Conservation (phyloP, 1,140 invertebrate genomes). For the Brachionus sp. region DNA sequence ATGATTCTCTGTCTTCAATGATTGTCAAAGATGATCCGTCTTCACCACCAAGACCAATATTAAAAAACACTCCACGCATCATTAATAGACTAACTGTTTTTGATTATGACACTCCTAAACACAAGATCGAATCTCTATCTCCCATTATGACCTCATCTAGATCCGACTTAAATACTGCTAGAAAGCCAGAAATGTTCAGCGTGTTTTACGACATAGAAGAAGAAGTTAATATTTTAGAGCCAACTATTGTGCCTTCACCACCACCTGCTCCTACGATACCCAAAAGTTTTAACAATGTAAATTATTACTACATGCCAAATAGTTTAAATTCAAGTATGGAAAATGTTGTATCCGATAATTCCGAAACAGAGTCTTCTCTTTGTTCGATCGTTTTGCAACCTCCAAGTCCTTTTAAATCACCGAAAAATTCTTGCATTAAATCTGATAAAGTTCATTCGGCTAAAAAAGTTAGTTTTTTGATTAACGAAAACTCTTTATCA, state of each 20-base stretch:
- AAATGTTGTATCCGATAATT: not conserved
- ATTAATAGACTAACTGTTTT: not conserved
- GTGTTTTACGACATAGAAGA: constrained; percentile 9
- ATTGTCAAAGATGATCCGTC: not conserved
- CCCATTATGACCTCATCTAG: constrained; percentile 29
- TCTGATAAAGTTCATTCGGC: not conserved
- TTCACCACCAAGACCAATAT: not conserved
- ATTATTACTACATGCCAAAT: constrained; percentile 5
- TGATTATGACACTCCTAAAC: not conserved
- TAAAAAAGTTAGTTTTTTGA: constrained; percentile 33
- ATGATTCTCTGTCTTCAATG: constrained; percentile 1
- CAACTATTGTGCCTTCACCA: not conserved
- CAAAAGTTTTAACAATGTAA: not conserved
- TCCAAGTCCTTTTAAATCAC: constrained; percentile 30
- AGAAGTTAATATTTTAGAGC: constrained; percentile 1
- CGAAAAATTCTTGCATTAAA: not conserved
- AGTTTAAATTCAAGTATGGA: constrained; percentile 15
- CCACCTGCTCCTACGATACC: not conserved
- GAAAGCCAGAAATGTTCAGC: not conserved
- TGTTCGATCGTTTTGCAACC: not conserved
- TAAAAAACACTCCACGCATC: not conserved
- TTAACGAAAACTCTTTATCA: not conserved
- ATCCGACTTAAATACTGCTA: not conserved
- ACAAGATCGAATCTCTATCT: not conserved
- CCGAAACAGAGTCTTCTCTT: constrained; percentile 3